These are phyloP conservation scores for Brachystomella parvula DNA, from an alignment of 1,140 invertebrate species.

Conservation along the genomic window DNA sequence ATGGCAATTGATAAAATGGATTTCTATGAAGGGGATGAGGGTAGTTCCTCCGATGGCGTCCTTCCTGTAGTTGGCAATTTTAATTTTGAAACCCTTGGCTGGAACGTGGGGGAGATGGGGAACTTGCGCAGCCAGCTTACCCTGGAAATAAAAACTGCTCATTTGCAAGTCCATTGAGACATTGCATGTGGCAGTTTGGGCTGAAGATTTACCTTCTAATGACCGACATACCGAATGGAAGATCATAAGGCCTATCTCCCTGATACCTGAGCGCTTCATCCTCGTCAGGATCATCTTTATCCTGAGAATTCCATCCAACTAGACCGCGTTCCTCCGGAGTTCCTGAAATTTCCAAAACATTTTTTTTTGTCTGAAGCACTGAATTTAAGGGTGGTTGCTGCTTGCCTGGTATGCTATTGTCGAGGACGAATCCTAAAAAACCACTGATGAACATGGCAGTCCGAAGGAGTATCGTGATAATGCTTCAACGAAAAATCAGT, in stretches of 20 bases:
- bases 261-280: background rate
- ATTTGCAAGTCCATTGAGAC: background rate
- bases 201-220: conserved; percentile 16
- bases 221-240: conserved; percentile 26
- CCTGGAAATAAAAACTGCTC: background rate
- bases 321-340: background rate
- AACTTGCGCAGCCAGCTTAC: too few species aligned
- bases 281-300: background rate
- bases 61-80: too few species aligned
- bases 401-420: conserved; percentile 49
- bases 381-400: too few species aligned
- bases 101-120: background rate
- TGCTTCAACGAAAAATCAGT: too few species aligned
- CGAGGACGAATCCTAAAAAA: conserved; percentile 46
- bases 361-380: background rate
- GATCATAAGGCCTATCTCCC: conserved; percentile 17
- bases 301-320: background rate
- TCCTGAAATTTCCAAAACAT: background rate
- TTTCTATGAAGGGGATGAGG: too few species aligned
- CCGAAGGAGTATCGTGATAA: conserved; percentile 44
- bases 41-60: too few species aligned
- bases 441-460: conserved; percentile 50
- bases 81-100: too few species aligned
- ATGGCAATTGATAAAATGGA: too few species aligned
- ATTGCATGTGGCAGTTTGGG: background rate